These are phyloP conservation scores for Drosophila fulvimacula DNA, from an alignment of 2,888 invertebrate genomes.

Conservation along the genomic window DNA sequence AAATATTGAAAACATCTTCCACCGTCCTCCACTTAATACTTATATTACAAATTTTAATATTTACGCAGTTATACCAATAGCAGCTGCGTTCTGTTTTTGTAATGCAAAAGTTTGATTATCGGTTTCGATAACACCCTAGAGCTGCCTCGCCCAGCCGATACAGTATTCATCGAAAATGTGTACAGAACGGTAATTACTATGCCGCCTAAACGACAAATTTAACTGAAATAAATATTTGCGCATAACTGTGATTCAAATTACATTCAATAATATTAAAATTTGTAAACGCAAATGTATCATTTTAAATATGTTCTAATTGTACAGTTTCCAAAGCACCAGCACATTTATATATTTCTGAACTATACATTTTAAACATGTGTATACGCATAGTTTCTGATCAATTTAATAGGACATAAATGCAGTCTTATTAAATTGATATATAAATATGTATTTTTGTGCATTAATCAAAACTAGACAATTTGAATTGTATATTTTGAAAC, in stretches of 20 bases:
- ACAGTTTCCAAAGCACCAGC: too few species aligned
- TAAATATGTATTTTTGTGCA: too few species aligned
- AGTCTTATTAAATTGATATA: too few species aligned
- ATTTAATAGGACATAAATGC: neutral
- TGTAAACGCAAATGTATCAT: too few species aligned
- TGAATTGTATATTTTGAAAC: too few species aligned
- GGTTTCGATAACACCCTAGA: conserved; percentile 1
- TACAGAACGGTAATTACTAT: neutral
- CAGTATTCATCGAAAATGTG: neutral
- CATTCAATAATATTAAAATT: too few species aligned
- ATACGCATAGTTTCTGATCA: neutral
- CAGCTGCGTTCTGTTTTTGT: conserved; percentile 35
- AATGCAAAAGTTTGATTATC: neutral
- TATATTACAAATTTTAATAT: conserved; percentile 4
- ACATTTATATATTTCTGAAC: too few species aligned
- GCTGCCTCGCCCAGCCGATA: neutral
- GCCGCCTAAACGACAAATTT: neutral
- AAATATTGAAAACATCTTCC: conserved; percentile 81
- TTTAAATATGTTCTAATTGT: too few species aligned
- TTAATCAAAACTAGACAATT: neutral
- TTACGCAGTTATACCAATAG: conserved; percentile 32
- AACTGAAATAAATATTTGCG: neutral
- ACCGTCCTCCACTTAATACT: neutral
- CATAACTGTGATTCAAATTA: neutral
- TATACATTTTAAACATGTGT: too few species aligned